Base-by-base conservation (phyloP, 2,113 vertebrate species). In the Notiomystis cincta region DNA sequence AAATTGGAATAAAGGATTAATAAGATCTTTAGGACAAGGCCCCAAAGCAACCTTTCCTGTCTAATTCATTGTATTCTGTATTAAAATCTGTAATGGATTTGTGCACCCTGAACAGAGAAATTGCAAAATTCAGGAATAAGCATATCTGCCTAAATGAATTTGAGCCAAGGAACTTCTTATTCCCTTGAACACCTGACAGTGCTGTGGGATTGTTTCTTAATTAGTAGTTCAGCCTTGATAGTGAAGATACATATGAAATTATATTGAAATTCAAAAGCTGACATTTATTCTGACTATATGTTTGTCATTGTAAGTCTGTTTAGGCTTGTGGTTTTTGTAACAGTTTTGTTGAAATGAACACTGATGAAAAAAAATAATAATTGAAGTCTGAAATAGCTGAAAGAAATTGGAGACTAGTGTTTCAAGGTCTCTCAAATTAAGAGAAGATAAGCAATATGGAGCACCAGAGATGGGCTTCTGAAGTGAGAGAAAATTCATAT, bases 161-260 rank as follows among this genome's bases (percentile, higher is more conserved):
- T 53, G 25, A 82, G n/a, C n/a, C 44, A 84, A 76, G 56, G 22
- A 71, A 85, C 9, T 92, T 93, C 86, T 95, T 96, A 80, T 45
- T 89, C 73, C 42, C n/a, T 87, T 92, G 51, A 91, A 73, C 40
- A 87, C 38, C 71, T 96, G 72, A 81, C 73, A 92, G 58, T 78
- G 31, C 38, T 94, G 38, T 94, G 91, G 65, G 69, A 96, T 96
- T 96, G 95, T 89, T 91, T 79, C 73, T 97, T 96, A 96, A 97
- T 97, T 97, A 95, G 57, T 91, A 95, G 60, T 95, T 98, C 94
- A 96, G 82, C 87, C 76, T 96, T 97, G 91, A 92, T 80, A 97
- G 33, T 56, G 38, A 87, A 92, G 56, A 91, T 87, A 78, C 50
- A 95, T 95, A 83, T 84, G 23, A 97, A 98, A 96, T 94, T 62